These are phyloP conservation scores for Brachionus calyciflorus DNA, from an alignment of 1,140 invertebrate genomes.

Conservation along the genomic window DNA sequence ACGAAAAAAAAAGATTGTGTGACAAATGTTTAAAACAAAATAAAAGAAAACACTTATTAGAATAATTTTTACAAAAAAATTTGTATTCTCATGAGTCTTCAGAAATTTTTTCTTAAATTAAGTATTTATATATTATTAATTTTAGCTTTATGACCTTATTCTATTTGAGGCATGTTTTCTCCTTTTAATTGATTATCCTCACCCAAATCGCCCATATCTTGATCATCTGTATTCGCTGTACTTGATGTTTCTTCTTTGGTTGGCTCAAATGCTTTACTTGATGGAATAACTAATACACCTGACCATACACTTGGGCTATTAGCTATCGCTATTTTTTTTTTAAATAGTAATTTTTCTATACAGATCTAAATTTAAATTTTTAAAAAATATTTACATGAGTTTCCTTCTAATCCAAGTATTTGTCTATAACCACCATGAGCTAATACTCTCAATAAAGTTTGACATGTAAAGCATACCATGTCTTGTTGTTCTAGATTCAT, in stretches of 20 bases:
- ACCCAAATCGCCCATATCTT: neutral
- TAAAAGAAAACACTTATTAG: no score
- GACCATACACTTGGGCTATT: conserved; percentile 81
- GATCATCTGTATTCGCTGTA: conserved; percentile 9
- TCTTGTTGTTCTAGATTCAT: conserved; percentile 93
- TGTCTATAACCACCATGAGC: conserved; percentile 86
- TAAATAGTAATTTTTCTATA: conserved; percentile 4
- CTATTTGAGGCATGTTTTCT: conserved; percentile 35
- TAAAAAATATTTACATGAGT: conserved; percentile 62
- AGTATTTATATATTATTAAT: neutral
- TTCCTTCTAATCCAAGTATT: conserved; percentile 71
- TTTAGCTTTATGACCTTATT: neutral
- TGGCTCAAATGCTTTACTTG: conserved; percentile 80
- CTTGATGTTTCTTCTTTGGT: conserved; percentile 49
- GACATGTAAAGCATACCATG: conserved; percentile 82
- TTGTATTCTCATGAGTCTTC: no score
- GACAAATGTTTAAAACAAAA: no score
- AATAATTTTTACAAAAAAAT: no score
- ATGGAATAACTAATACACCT: conserved; percentile 84
- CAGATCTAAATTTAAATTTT: neutral
- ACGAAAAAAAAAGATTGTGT: no score
- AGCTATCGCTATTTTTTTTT: conserved; percentile 65
- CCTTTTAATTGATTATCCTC: conserved; percentile 34
- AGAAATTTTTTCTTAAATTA: neutral
- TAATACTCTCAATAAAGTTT: conserved; percentile 80